These are phyloP conservation scores for Apostichopus californicus DNA, from an alignment of 35 echinoderm and acorn worm species.

Conservation along the genomic window DNA sequence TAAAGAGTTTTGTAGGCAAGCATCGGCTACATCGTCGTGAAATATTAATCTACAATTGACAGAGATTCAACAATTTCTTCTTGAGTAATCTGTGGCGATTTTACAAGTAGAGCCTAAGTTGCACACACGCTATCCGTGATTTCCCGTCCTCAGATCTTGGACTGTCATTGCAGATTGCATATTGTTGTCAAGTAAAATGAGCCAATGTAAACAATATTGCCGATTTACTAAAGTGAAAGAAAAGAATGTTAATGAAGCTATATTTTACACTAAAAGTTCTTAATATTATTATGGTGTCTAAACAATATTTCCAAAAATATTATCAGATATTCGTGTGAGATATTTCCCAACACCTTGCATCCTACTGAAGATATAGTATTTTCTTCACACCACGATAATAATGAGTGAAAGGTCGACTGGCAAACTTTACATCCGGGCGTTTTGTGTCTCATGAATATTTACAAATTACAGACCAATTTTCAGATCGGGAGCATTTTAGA, in stretches of 20 bases:
- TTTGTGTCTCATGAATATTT: constrained; percentile 37
- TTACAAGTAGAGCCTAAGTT: too few species aligned
- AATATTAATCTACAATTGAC: too few species aligned
- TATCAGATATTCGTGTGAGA: too few species aligned
- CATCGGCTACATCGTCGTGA: too few species aligned
- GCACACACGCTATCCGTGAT: too few species aligned
- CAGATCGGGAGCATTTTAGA: constrained; percentile 20
- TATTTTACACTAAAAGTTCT: not conserved
- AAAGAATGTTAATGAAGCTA: not conserved
- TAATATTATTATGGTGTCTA: too few species aligned
- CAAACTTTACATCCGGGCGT: constrained; percentile 45
- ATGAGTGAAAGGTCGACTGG: constrained; percentile 6
- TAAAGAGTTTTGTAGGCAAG: too few species aligned
- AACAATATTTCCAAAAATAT: too few species aligned
- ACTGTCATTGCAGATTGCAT: not conserved
- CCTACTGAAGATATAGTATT: not conserved
- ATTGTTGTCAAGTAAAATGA: not conserved
- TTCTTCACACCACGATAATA: not conserved
- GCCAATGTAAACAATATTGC: constrained; percentile 53
- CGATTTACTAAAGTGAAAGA: not conserved
- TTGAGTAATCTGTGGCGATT: too few species aligned
- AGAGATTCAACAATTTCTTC: too few species aligned
- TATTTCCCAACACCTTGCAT: too few species aligned
- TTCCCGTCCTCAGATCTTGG: too few species aligned
- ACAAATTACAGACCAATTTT: constrained; percentile 46